Percentiles rank a stretch among this genome's conserved stretches.
phyloP scores from a whole-genome alignment of 2,888 invertebrate species.

The Aspidiotus rigidus region DNA sequence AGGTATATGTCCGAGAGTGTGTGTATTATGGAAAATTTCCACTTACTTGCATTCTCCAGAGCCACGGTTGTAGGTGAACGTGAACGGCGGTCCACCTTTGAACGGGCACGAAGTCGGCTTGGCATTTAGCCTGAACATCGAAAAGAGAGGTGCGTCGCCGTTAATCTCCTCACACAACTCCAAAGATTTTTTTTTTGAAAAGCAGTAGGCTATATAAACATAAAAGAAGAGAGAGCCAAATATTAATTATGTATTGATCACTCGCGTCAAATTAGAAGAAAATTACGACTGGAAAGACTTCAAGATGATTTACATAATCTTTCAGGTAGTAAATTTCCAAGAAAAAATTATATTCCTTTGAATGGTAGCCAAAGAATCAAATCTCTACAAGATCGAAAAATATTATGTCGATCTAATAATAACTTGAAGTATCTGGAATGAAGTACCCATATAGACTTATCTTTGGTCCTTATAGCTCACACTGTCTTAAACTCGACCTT shows the following conservation, averaged over 20 bases:
- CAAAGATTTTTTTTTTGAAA: conserved; percentile 45
- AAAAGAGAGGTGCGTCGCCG: conserved; percentile 63
- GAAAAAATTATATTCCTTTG: too few species aligned
- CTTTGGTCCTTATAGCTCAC: too few species aligned
- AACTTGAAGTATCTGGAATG: too few species aligned
- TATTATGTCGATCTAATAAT: too few species aligned
- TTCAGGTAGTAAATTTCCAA: too few species aligned
- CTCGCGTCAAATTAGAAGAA: not conserved
- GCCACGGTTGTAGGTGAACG: conserved; percentile 65
- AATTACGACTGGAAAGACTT: conserved; percentile 10
- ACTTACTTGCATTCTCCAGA: conserved; percentile 56
- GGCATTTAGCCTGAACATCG: conserved; percentile 65
- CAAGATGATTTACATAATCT: not conserved
- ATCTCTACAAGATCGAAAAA: too few species aligned
- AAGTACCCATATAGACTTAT: too few species aligned
- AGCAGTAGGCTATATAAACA: conserved; percentile 51
- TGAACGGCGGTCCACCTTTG: conserved; percentile 62
- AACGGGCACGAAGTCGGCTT: conserved; percentile 70
- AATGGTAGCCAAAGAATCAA: too few species aligned
- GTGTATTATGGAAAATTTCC: not conserved
- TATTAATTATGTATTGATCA: not conserved
- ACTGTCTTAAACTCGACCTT: too few species aligned
- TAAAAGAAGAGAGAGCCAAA: not conserved
- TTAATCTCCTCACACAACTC: conserved; percentile 59
- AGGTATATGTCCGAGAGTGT: not conserved